These are phyloP conservation scores for Bugula neritina DNA, from an alignment of 2,888 invertebrate species.

Conservation along the genomic window DNA sequence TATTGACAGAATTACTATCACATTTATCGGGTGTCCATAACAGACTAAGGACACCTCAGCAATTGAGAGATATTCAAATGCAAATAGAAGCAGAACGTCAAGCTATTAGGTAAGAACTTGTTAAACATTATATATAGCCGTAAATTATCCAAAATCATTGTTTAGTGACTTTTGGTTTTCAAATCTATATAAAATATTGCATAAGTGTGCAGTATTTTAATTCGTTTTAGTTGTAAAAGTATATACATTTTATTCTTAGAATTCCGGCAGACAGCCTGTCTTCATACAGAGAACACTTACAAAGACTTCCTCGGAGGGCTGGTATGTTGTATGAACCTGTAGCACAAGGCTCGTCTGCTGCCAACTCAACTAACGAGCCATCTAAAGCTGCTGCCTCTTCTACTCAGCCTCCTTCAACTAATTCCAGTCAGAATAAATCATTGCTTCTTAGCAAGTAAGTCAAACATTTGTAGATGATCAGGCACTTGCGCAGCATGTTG, in stretches of 20 bases:
- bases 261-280: conserved; percentile 20
- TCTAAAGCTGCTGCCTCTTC: background rate
- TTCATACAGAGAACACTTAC: conserved; percentile 20
- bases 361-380: background rate
- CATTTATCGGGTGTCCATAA: conserved; percentile 27
- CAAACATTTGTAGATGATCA: no score
- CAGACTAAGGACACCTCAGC: conserved; percentile 25
- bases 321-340: conserved; percentile 25
- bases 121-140: no score
- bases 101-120: conserved; percentile 28
- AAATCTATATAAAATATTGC: no score
- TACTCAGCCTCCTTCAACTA: background rate
- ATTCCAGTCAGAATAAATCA: background rate
- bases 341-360: background rate
- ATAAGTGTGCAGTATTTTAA: no score
- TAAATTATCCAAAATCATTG: no score
- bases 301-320: background rate
- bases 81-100: conserved; percentile 26
- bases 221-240: no score
- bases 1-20: conserved; percentile 84
- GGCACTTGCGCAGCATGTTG: no score
- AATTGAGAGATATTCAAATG: conserved; percentile 27
- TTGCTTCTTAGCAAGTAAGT: conserved; percentile 3
- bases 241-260: no score
- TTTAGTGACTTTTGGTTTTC: no score